Evolutionary conservation across 2,888 invertebrate genomes (phyloP), one percentile per base, ranked within the genome.

Genomic region (Aphodius granarius): DNA sequence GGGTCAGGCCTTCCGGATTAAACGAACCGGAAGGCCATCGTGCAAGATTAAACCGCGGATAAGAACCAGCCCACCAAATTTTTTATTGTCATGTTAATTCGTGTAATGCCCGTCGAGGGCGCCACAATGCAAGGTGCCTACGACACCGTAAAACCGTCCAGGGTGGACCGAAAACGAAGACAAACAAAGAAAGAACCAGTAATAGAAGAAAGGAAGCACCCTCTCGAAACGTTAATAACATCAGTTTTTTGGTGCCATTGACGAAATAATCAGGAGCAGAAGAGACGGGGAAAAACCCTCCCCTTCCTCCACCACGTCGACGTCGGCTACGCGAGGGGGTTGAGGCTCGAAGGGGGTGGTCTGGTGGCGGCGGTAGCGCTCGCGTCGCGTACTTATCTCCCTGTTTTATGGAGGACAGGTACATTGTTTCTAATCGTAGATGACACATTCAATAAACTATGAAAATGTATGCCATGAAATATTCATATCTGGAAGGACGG

Each of bases 401-500:
- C 75, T 75, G 77, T 77, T 77, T 77, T 77, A 77, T 75, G 77
- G 68, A 21, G 82, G 83, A 86, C 86, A 86, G 87, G 86, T 86
- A 86, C 86, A 86, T 87, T 87, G 87, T 87, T 86, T 85, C 85
- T 87, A 87, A 87, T 87, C 86, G 86, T 84, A 87, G 86, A 87
- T 87, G 87, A 87, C 87, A 87, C 85, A 86, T 87, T 87, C 87
- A 87, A 87, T 87, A 87, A 87, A 87, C 87, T 87, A 87, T 87
- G 87, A 87, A 87, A 87, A 87, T 87, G 87, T 86, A 86, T 86
- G 86, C 87, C 85, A 87, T 87, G 87, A 87, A 87, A 87, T 87
- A 87, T 87, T 87, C 87, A 87, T 87, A 87, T 86, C 86, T 85
- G 20, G n/a, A 22, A 18, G 43, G 84, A 84, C 78, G 84, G 83